These are phyloP conservation scores for Hippolais icterina DNA, from an alignment of 2,113 vertebrate species.

Conservation along the genomic window DNA sequence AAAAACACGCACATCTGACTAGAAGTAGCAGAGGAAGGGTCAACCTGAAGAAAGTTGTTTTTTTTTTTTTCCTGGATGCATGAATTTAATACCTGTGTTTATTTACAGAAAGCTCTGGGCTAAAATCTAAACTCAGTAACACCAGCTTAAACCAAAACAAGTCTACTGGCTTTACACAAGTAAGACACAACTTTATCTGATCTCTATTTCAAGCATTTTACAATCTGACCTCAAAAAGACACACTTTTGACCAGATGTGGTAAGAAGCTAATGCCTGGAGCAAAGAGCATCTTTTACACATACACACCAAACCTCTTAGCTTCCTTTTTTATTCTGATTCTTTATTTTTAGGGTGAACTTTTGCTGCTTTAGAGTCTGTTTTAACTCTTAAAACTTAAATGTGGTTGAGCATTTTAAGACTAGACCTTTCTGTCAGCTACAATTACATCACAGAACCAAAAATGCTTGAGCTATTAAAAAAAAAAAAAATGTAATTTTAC, in stretches of 20 bases:
- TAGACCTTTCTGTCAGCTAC: background rate
- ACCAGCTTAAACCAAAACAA: background rate
- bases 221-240: background rate
- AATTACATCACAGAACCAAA: background rate
- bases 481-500: background rate
- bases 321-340: background rate
- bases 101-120: background rate
- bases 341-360: background rate
- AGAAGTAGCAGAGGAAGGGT: background rate
- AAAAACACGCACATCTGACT: background rate
- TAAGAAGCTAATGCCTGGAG: background rate
- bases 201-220: background rate
- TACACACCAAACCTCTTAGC: background rate
- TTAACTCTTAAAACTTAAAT: background rate
- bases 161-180: background rate
- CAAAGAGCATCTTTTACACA: background rate
- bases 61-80: background rate
- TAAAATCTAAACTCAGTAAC: background rate
- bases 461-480: background rate
- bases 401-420: background rate
- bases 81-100: background rate
- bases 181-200: background rate
- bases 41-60: background rate
- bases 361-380: background rate
- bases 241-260: background rate